A percentile compares a stretch with the other conserved stretches of the same genome.
phyloP scores from a whole-genome alignment of 2,797 vertebrate species.

The Pyrocephalus nanus region DNA sequence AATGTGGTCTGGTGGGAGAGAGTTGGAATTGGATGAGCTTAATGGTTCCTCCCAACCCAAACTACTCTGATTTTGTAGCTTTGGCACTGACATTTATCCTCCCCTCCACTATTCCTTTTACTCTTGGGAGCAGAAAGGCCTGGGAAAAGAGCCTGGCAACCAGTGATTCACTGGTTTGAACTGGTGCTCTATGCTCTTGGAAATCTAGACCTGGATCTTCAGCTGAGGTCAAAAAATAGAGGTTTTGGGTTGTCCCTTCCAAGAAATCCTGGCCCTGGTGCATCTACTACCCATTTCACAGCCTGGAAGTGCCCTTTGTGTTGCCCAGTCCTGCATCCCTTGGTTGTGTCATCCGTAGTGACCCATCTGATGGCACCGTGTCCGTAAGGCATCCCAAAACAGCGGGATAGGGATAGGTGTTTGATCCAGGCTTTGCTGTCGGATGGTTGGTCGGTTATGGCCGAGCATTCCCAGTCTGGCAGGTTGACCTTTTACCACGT shows the following conservation, averaged over 20 bases:
- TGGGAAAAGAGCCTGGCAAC: neutral
- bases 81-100: rapidly evolving
- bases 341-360: rapidly evolving
- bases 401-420: rapidly evolving
- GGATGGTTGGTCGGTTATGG: neutral
- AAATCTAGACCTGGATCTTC: neutral
- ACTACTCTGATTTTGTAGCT: neutral
- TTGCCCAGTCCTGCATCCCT: neutral
- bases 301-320: neutral
- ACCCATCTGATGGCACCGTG: rapidly evolving
- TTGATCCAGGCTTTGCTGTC: neutral
- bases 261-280: neutral
- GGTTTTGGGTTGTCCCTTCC: neutral
- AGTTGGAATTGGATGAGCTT: neutral
- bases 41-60: neutral
- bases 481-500: neutral
- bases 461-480: neutral
- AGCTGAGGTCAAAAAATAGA: neutral
- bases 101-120: neutral
- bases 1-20: rapidly evolving
- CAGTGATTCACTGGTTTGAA: neutral
- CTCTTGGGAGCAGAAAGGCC: neutral
- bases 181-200: neutral
- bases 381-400: rapidly evolving
- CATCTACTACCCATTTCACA: rapidly evolving